phyloP scores from a whole-genome alignment of 2,888 invertebrate genomes.

The Oligia fasciuncula region DNA sequence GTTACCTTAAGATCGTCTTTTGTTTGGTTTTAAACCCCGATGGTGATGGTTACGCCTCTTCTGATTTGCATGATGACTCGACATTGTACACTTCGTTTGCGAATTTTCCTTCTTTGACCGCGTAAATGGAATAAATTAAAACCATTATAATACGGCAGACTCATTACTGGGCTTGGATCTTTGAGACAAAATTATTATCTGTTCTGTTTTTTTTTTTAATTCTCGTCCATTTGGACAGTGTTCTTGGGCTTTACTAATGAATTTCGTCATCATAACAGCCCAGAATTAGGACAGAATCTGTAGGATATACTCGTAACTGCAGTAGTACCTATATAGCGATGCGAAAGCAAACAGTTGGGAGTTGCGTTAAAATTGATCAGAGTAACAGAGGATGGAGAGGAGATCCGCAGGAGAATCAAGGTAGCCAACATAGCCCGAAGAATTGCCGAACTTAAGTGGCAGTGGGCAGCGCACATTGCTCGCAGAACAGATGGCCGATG shows the following conservation, averaged over 20 bases:
- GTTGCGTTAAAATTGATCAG: not conserved
- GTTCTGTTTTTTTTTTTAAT: constrained; percentile 20
- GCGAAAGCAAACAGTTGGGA: not conserved
- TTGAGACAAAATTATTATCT: constrained; percentile 41
- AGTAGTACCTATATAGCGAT: not conserved
- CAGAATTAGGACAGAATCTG: not conserved
- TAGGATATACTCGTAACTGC: not conserved
- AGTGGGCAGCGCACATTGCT: no score
- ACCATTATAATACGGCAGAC: constrained; percentile 57
- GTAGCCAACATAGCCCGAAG: no score
- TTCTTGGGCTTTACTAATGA: not conserved
- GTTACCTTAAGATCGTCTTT: constrained; percentile 38
- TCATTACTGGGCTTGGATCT: constrained; percentile 50
- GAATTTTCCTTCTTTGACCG: constrained; percentile 51
- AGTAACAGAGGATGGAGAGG: no score
- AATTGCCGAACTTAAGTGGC: no score
- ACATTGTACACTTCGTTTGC: constrained; percentile 60
- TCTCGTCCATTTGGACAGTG: not conserved
- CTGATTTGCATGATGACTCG: constrained; percentile 65
- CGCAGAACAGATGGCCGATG: no score
- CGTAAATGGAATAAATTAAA: constrained; percentile 64
- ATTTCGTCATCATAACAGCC: not conserved
- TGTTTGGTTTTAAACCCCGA: constrained; percentile 50
- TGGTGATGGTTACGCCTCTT: constrained; percentile 51
- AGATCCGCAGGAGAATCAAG: no score